phyloP scores from a whole-genome alignment of 92 coral and sea anemone species.

The Parazoanthus darwini region DNA sequence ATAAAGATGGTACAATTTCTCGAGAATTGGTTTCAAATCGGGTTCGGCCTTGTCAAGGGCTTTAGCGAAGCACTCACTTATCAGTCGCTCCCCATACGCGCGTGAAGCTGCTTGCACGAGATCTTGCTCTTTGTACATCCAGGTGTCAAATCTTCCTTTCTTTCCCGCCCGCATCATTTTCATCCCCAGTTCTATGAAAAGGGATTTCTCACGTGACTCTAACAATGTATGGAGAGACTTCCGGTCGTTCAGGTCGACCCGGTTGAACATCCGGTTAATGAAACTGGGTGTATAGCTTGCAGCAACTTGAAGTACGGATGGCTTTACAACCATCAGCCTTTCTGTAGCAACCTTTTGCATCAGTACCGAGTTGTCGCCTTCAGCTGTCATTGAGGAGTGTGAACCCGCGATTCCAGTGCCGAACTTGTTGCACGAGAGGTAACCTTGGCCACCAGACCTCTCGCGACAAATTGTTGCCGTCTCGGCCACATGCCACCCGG shows the following conservation, averaged over 20 bases:
- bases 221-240: slow-evolving; percentile 65
- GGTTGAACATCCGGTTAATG: slow-evolving; percentile 52
- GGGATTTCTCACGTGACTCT: slow-evolving; percentile 66
- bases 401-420: slow-evolving; percentile 80
- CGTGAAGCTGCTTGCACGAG: slow-evolving; percentile 81
- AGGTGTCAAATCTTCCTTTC: slow-evolving; percentile 72
- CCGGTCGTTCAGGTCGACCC: slow-evolving; percentile 60
- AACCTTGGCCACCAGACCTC: slow-evolving; percentile 91
- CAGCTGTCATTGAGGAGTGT: slow-evolving; percentile 89
- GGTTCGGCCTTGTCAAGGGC: slow-evolving; percentile 64
- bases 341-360: slow-evolving; percentile 89
- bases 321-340: slow-evolving; percentile 71
- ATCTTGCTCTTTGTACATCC: slow-evolving; percentile 81
- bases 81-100: slow-evolving; percentile 79
- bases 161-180: slow-evolving; percentile 78
- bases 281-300: slow-evolving; percentile 57
- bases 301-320: slow-evolving; percentile 58
- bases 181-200: slow-evolving; percentile 72
- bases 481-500: slow-evolving; percentile 84
- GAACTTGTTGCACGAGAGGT: slow-evolving; percentile 78
- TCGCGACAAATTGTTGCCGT: slow-evolving; percentile 76
- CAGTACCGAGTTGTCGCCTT: slow-evolving; percentile 88
- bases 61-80: slow-evolving; percentile 68
- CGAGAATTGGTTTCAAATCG: slow-evolving; percentile 60
- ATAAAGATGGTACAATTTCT: slow-evolving; percentile 71